A percentile compares a stretch with the other conserved stretches of the same genome.
Conservation (phyloP, 1,140 invertebrate species). For the Leptinotarsa lineolata region DNA sequence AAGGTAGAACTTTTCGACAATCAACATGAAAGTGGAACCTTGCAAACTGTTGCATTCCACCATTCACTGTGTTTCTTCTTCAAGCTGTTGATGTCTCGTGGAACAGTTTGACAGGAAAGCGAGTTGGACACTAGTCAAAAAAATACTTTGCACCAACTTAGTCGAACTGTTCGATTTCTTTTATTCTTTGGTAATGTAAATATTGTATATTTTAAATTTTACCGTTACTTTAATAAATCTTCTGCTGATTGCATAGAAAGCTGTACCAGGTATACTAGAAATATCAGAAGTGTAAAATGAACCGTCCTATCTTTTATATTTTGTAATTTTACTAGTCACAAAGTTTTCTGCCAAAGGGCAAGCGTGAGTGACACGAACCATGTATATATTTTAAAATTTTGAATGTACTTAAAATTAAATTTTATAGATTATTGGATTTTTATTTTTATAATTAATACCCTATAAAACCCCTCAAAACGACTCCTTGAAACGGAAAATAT, state of each 20-base stretch:
- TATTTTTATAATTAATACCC: not conserved
- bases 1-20: too few relatives aligned
- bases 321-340: slow-evolving; percentile 8
- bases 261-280: not conserved
- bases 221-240: not conserved
- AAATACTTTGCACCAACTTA: slow-evolving; percentile 3
- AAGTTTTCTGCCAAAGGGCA: not conserved
- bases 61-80: too few relatives aligned
- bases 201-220: not conserved
- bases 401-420: not conserved
- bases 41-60: too few relatives aligned
- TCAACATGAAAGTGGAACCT: too few relatives aligned
- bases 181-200: not conserved
- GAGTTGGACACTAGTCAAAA: not conserved
- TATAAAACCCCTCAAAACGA: too few relatives aligned
- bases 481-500: too few relatives aligned
- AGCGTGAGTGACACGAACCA: slow-evolving; percentile 7
- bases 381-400: slow-evolving; percentile 7
- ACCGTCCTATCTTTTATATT: slow-evolving; percentile 3
- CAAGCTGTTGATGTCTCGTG: too few relatives aligned
- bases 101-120: too few relatives aligned
- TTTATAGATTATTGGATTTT: not conserved
- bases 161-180: not conserved
- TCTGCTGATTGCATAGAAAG: not conserved
- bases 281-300: slow-evolving; percentile 6